phyloP scores from a whole-genome alignment of 2,888 invertebrate species.

The Palloptera scutellata region DNA sequence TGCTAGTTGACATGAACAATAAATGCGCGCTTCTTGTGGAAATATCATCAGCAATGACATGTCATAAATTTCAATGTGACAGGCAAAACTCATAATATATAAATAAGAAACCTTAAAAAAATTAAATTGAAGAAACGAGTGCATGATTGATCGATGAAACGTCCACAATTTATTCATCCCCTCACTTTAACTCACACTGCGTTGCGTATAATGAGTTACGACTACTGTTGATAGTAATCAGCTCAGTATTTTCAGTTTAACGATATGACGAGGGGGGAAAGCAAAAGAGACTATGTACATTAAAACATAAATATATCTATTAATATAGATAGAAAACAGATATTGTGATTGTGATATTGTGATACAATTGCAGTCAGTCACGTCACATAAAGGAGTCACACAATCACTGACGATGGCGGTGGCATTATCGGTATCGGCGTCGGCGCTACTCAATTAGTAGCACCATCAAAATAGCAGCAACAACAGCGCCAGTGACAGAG shows the following conservation, averaged over 20 bases:
- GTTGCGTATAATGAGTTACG: no score
- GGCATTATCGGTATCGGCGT: background rate
- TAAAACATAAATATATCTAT: background rate
- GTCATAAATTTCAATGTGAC: conserved; percentile 34
- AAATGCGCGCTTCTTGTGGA: conserved; percentile 17
- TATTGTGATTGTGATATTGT: background rate
- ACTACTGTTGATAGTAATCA: no score
- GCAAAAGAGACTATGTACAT: conserved; percentile 8
- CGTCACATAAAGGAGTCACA: background rate
- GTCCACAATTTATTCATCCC: no score
- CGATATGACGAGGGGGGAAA: conserved; percentile 6
- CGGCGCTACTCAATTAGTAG: conserved; percentile 13
- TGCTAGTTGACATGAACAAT: conserved; percentile 23
- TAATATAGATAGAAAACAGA: background rate
- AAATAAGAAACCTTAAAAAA: background rate
- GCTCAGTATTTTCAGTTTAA: background rate
- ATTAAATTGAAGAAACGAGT: background rate
- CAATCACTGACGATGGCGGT: background rate
- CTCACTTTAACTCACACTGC: no score
- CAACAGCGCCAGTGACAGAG: conserved; percentile 4
- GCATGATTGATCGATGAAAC: conserved; percentile 26
- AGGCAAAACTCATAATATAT: conserved; percentile 3
- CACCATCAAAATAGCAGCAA: background rate
- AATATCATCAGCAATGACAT: conserved; percentile 13
- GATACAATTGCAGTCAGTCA: conserved; percentile 7